Evolutionary conservation across 2,888 invertebrate genomes (phyloP), one percentile per base, ranked within the genome.

Genomic region (Limenitis camilla): DNA sequence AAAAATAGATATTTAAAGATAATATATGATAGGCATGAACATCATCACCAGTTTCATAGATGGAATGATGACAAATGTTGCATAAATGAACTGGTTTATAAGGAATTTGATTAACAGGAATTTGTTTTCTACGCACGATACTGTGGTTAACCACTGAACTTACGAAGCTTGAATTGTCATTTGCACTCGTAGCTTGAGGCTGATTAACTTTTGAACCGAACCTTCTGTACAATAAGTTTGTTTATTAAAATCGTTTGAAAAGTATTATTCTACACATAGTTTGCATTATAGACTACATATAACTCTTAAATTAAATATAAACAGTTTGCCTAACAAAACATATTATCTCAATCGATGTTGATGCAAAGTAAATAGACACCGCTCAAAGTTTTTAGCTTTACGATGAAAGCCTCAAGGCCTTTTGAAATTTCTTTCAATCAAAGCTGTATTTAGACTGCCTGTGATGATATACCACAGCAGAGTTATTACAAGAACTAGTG

Each of bases 1-100:
- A 62, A 52, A 59, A 60, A 63, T 51, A 64, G 43, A 62, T 43
- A 61, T n/a, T n/a, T 52, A 58, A 42, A 47, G 49, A 43, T 53
- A 54, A 50, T 11, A 28, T 39, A 33, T 44, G 44, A n/a, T 29
- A 1, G 38, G 7, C 9, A 40, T 11, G 27, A 19, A 44, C 5
- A 4, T 7, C 33, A 19, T 11, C 29, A 19, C 39, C 11, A 33
- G 29, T 19, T 38, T 6, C 9, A 39, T 27, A n/a, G 27, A 11
- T 8, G 11, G 9, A 50, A 41, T 9, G 38, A 11, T 31, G 39
- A 4, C 32, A 42, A 9, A 7, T 38, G 9, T 28, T 27, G 8
- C n/a, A 0, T 43, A 39, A 7, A 7, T 29, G 27, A 30, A 49
- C 52, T 31, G 27, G 40, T 55, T 36, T 29, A 42, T 41, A 5